Conservation (phyloP, 2,797 vertebrate genomes). For the Spheniscus humboldti region DNA sequence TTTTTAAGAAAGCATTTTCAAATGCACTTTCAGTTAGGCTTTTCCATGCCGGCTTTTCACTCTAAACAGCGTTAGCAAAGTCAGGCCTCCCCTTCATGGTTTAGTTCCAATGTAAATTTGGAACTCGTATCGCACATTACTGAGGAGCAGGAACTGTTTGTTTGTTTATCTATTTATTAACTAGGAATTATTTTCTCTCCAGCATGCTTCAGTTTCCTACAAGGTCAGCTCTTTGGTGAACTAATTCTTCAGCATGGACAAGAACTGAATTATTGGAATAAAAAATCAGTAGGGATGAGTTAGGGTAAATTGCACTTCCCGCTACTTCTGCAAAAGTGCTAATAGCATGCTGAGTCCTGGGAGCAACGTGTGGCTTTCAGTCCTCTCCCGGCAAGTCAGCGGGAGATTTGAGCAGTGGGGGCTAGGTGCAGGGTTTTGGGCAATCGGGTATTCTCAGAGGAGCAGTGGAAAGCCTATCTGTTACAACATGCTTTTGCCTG, state of each 20-base stretch:
- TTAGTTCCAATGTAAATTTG: not conserved
- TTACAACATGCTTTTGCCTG: not conserved
- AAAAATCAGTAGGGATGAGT: not conserved
- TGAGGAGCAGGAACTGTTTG: not conserved
- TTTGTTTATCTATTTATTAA: not conserved
- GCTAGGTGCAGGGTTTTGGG: not conserved
- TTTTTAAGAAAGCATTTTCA: not conserved
- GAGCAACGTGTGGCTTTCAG: fast-evolving
- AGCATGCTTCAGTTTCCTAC: not conserved
- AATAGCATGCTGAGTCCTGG: not conserved
- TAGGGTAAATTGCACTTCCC: not conserved
- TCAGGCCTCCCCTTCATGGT: not conserved
- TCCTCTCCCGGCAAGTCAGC: not conserved
- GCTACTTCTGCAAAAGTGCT: not conserved
- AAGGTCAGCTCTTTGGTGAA: not conserved
- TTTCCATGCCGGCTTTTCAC: not conserved
- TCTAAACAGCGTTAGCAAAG: not conserved
- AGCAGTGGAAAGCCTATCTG: not conserved
- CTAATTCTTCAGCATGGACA: not conserved
- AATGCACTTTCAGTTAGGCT: not conserved
- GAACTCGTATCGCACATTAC: not conserved
- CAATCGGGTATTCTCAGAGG: not conserved
- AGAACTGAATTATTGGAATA: not conserved
- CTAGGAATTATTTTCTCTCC: not conserved
- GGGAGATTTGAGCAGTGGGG: not conserved